Conservation (phyloP, 92 coral and sea anemone species). For the Palythoa grandiflora region DNA sequence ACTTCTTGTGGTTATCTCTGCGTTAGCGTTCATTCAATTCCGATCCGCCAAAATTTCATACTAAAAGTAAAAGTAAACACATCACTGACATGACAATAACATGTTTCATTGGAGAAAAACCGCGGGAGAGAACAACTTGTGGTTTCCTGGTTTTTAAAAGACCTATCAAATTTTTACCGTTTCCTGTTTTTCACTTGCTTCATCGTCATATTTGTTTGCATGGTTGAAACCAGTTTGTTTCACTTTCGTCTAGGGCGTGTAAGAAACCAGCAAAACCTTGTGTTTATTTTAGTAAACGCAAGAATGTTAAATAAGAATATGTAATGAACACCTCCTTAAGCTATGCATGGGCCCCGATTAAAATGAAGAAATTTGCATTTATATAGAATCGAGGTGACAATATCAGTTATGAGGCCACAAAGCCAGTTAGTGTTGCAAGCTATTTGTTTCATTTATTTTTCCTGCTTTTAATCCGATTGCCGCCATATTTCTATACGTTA, state of each 20-base stretch:
- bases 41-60: background rate
- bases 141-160: background rate
- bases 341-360: no score
- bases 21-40: no score
- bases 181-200: background rate
- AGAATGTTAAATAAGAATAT: background rate
- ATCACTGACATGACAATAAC: background rate
- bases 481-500: no score
- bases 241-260: background rate
- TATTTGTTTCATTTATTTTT: no score
- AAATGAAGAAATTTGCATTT: no score
- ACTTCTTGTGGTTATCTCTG: constrained; percentile 12
- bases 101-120: background rate
- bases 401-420: no score
- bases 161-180: background rate
- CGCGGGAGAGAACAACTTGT: background rate
- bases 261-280: no score
- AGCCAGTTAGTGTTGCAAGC: no score
- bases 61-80: background rate
- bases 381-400: no score
- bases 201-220: background rate
- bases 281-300: background rate
- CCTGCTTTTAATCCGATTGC: no score
- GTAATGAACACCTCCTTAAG: no score
- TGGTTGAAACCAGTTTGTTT: no score